Percentiles rank a stretch among this genome's conserved stretches.
These are phyloP conservation scores for Epinotia brunnichana DNA, from an alignment of 2,888 invertebrate genomes.

Conservation along the genomic window DNA sequence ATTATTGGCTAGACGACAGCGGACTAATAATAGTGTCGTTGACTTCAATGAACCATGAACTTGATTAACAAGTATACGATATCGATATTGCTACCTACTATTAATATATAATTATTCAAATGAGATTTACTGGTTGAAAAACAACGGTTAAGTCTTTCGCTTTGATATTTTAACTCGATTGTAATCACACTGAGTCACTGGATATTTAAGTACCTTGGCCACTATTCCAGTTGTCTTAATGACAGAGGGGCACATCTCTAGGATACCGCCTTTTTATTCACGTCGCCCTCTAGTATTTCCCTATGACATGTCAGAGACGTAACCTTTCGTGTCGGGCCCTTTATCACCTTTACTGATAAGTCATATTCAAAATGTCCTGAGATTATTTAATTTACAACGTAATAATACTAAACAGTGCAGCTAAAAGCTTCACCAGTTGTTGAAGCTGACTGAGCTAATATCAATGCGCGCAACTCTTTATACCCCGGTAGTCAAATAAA, in stretches of 20 bases:
- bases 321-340: not conserved
- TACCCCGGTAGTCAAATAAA: conserved; percentile 24
- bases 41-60: conserved; percentile 31
- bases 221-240: too few species aligned
- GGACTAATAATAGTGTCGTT: conserved; percentile 13
- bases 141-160: too few species aligned
- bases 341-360: not conserved
- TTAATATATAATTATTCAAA: too few species aligned
- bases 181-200: too few species aligned
- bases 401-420: not conserved
- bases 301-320: too few species aligned
- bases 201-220: too few species aligned
- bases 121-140: too few species aligned
- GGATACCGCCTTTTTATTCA: too few species aligned
- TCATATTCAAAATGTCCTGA: not conserved
- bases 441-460: not conserved
- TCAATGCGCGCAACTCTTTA: conserved; percentile 2
- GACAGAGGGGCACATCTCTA: too few species aligned
- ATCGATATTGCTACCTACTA: not conserved
- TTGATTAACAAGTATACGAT: not conserved
- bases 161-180: too few species aligned
- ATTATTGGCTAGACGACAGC: not conserved
- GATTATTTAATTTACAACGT: not conserved
- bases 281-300: too few species aligned
- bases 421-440: not conserved